A percentile compares a stretch with the other conserved stretches of the same genome.
These are phyloP conservation scores for Chlorops oryzae DNA, from an alignment of 1,140 invertebrate species.

Conservation along the genomic window DNA sequence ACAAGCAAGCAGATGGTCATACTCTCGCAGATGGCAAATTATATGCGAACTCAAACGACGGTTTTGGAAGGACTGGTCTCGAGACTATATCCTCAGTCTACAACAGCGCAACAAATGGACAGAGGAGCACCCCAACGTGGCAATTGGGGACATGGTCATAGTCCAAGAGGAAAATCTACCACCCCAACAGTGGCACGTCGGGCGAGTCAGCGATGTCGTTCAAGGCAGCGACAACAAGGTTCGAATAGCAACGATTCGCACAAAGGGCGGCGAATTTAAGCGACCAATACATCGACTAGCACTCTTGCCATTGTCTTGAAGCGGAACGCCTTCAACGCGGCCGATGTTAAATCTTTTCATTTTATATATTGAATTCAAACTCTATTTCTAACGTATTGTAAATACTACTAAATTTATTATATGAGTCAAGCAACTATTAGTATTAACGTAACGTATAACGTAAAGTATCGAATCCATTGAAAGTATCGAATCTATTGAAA, in stretches of 20 bases:
- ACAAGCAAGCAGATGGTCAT: neutral
- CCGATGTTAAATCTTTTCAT: too few relatives aligned
- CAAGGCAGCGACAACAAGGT: constrained; percentile 37
- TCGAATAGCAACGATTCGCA: constrained; percentile 36
- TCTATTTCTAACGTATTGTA: too few relatives aligned
- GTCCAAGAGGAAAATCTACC: constrained; percentile 32
- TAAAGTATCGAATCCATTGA: too few relatives aligned
- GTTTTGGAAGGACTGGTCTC: constrained; percentile 30
- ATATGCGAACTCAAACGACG: constrained; percentile 9
- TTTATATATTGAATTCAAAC: too few relatives aligned
- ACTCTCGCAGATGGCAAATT: constrained; percentile 4
- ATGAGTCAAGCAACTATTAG: too few relatives aligned
- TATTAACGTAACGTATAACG: too few relatives aligned
- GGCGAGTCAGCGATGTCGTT: constrained; percentile 34
- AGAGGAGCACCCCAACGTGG: constrained; percentile 12
- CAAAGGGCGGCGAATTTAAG: constrained; percentile 15
- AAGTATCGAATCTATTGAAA: too few relatives aligned
- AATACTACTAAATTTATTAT: too few relatives aligned
- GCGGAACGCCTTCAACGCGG: too few relatives aligned
- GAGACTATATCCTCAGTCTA: constrained; percentile 26
- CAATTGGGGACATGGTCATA: constrained; percentile 30
- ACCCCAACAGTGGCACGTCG: constrained; percentile 45
- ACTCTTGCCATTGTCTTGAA: constrained; percentile 4
- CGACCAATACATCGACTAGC: constrained; percentile 17
- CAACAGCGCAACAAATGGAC: constrained; percentile 37